Evolutionary conservation across 2,888 invertebrate species (phyloP), one percentile per base, ranked within the genome.

Genomic region (Acanthosepion lycidas): DNA sequence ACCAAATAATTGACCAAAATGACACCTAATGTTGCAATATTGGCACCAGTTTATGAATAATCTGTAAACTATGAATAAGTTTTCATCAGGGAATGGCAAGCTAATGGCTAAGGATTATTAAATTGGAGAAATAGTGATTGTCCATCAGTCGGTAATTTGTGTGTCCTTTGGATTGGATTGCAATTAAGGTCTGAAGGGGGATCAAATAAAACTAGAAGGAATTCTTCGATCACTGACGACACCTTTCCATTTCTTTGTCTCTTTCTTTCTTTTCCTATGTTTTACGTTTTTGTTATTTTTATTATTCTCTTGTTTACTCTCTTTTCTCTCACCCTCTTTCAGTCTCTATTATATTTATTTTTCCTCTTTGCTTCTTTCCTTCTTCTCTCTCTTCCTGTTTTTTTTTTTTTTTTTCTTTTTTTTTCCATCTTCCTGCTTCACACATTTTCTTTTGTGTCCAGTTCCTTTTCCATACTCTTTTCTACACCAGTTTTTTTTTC

Each of bases 51-150:
- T 78, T 78, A 78, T 78, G 78, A 78, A 78, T 78, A 78, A 78
- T 78, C 78, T n/a, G 78, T 15, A 78, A 78, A n/a, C 78, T n/a
- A 78, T 78, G 78, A 78, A 78, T 78, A 78, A 78, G 78, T 78
- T 78, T 33, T 15, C 78, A n/a, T 78, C n/a, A 12, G 78, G 78
- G 78, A 78, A 78, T 33, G 78, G 33, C n/a, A 33, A 15, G 78
- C 78, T 78, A 78, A 78, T 78, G 78, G 33, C 15, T 15, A 0
- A 33, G 33, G 78, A 78, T 78, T 78, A 78, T 78, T 78, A 33
- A 78, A n/a, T 78, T n/a, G 78, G 59, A 33, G 78, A 33, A 33
- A 33, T 78, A 33, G n/a, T 78, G n/a, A 9, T 78, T n/a, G 78
- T 78, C 78, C n/a, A 78, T n/a, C 78, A 33, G n/a, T 78, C 15